These are phyloP conservation scores for Eclectus roratus DNA, from an alignment of 2,113 vertebrate species.

Conservation along the genomic window DNA sequence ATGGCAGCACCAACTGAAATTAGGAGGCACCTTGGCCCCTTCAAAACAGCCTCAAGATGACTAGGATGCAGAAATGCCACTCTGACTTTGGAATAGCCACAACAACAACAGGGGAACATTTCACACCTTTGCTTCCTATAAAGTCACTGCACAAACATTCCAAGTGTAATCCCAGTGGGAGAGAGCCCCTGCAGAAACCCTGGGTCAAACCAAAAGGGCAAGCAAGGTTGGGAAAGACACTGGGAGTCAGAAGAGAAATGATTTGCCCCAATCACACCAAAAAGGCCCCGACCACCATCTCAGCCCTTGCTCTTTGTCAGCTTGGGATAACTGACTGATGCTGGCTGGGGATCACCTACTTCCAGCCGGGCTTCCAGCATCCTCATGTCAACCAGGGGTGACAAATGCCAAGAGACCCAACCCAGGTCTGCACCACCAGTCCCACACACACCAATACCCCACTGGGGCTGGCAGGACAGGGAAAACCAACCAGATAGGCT, in stretches of 20 bases:
- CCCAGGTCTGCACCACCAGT: no score
- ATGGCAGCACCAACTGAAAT: background rate
- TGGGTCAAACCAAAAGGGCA: background rate
- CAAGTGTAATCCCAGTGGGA: background rate
- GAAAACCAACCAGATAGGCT: background rate
- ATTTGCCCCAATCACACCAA: rapidly evolving
- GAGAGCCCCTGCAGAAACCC: background rate
- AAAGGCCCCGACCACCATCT: rapidly evolving
- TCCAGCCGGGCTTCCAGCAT: background rate
- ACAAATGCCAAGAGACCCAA: rapidly evolving
- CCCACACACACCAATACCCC: background rate
- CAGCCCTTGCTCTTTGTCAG: rapidly evolving
- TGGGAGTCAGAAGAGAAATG: rapidly evolving
- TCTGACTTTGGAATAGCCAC: background rate
- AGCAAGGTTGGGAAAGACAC: background rate
- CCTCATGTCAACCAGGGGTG: rapidly evolving
- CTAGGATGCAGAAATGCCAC: background rate
- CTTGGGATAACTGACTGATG: rapidly evolving
- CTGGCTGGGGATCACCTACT: background rate
- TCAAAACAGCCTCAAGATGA: background rate
- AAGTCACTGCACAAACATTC: background rate
- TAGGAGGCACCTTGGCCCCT: background rate
- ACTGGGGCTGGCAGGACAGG: background rate
- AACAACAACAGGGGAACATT: background rate
- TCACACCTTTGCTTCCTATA: background rate